phyloP scores from a whole-genome alignment of 2,888 invertebrate species.

The Tuberolachnus salignus region DNA sequence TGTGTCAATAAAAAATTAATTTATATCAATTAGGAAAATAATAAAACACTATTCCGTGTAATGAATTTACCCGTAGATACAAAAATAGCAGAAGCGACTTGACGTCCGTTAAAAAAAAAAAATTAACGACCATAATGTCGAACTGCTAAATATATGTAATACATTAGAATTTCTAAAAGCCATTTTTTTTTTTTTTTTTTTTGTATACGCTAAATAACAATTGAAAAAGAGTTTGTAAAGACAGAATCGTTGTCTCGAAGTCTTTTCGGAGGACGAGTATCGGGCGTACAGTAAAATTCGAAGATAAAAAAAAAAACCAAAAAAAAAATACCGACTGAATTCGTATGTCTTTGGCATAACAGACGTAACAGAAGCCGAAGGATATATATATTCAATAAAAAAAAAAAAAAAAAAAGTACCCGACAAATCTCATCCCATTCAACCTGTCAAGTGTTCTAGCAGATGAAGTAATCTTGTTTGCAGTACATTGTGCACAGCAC shows the following conservation, averaged over 20 bases:
- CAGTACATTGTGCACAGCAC: constrained; percentile 36
- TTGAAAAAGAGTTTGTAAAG: constrained; percentile 21
- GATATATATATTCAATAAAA: constrained; percentile 52
- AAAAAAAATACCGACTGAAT: constrained; percentile 44
- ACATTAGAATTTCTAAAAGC: too few relatives aligned
- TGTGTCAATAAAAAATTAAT: too few relatives aligned
- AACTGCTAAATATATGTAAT: too few relatives aligned
- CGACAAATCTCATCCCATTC: constrained; percentile 55
- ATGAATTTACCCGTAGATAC: too few relatives aligned
- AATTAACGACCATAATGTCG: too few relatives aligned
- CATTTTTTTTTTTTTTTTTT: too few relatives aligned
- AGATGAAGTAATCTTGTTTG: constrained; percentile 54
- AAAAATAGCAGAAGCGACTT: too few relatives aligned
- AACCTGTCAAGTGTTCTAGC: constrained; percentile 55
- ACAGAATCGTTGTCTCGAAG: constrained; percentile 19
- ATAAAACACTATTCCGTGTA: too few relatives aligned
- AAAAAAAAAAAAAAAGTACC: constrained; percentile 44
- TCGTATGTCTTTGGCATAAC: constrained; percentile 14
- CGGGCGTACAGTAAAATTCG: background rate
- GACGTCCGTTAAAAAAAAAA: too few relatives aligned
- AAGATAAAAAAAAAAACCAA: constrained; percentile 1
- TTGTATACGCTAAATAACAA: background rate
- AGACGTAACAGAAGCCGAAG: constrained; percentile 5
- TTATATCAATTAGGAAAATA: too few relatives aligned
- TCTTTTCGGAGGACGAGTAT: constrained; percentile 22